Evolutionary conservation across 64 coral and sea anemone species (phyloP).

Genomic region (Orbicella faveolata): DNA sequence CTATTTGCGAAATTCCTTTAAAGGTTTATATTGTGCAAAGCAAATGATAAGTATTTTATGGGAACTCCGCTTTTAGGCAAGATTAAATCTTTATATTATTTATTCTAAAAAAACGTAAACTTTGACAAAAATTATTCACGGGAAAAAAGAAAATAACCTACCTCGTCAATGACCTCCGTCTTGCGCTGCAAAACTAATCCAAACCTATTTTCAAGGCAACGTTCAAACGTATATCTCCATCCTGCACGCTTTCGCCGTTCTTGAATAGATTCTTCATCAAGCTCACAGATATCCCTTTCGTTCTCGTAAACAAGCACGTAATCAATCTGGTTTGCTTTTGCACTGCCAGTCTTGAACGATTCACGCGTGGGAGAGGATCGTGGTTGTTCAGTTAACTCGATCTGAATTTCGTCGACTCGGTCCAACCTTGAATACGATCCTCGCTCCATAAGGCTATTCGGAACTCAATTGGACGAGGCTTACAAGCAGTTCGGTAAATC

Average conservation of each 20-base stretch:
- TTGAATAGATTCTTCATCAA: conserved; percentile 26
- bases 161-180: background rate
- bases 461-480: too few species aligned
- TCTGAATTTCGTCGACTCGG: background rate
- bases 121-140: background rate
- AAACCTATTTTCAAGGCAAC: conserved; percentile 2
- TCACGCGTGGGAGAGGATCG: background rate
- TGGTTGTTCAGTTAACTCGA: background rate
- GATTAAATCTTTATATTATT: too few species aligned
- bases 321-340: conserved; percentile 23
- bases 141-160: background rate
- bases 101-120: too few species aligned
- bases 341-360: background rate
- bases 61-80: too few species aligned
- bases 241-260: background rate
- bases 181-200: background rate
- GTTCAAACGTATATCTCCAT: conserved; percentile 48
- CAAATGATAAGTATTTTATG: too few species aligned
- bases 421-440: conserved; percentile 7
- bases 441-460: background rate
- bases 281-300: background rate
- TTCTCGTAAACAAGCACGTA: conserved; percentile 47
- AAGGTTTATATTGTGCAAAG: too few species aligned
- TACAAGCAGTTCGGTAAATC: too few species aligned
- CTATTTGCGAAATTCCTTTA: too few species aligned